Percentiles rank a stretch among this genome's conserved stretches.
These are phyloP conservation scores for Steinernema hermaphroditum DNA, from an alignment of 2,888 invertebrate species.

Conservation along the genomic window DNA sequence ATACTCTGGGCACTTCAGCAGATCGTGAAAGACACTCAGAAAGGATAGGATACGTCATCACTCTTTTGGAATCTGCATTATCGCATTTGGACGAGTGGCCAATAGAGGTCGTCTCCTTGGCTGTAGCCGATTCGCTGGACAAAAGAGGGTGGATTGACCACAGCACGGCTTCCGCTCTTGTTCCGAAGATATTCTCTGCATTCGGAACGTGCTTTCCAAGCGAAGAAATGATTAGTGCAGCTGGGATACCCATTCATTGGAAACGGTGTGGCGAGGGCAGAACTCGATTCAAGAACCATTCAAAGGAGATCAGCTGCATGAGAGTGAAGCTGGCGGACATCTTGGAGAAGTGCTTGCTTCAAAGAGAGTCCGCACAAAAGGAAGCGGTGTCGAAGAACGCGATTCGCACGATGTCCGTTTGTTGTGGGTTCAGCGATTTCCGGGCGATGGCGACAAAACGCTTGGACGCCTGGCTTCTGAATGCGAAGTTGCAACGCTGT, in stretches of 20 bases:
- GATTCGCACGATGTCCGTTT: neutral
- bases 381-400: neutral
- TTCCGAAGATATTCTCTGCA: slow-evolving; percentile 4
- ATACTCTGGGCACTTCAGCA: neutral
- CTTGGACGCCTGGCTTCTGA: slow-evolving; percentile 7
- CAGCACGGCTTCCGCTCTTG: neutral
- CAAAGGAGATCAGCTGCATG: slow-evolving; percentile 16
- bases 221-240: neutral
- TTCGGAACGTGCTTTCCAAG: neutral
- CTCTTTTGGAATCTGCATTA: neutral
- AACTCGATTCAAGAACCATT: neutral
- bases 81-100: neutral
- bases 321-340: neutral
- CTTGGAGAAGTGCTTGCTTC: neutral
- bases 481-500: slow-evolving; percentile 8
- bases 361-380: neutral
- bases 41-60: neutral
- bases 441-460: neutral
- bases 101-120: neutral
- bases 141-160: neutral
- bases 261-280: neutral
- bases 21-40: neutral
- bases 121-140: slow-evolving; percentile 1
- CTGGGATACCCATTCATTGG: neutral
- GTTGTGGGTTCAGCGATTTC: neutral